phyloP scores from a whole-genome alignment of 2,797 vertebrate genomes.

The Ptychobarbus kaznakovi region DNA sequence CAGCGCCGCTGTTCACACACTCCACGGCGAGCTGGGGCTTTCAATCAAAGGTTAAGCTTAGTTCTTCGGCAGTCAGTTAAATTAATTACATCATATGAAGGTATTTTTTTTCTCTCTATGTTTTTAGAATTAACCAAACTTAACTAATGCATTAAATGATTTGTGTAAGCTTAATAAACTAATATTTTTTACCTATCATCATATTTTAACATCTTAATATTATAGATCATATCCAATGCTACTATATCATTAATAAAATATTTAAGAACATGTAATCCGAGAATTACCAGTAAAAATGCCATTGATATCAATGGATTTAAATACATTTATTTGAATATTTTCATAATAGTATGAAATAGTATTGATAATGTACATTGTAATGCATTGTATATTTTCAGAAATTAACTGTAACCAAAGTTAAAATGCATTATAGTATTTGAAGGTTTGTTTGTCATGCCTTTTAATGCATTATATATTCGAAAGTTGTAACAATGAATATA shows the following conservation, averaged over 20 bases:
- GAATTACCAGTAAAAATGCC: neutral
- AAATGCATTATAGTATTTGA: neutral
- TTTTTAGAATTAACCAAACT: neutral
- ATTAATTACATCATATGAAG: neutral
- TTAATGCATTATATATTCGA: neutral
- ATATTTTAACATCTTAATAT: too few relatives aligned
- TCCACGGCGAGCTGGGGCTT: neutral
- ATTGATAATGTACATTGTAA: neutral
- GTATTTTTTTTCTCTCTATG: accelerated
- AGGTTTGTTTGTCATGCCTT: neutral
- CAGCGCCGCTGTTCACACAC: neutral
- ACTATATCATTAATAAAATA: neutral
- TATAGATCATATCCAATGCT: too few relatives aligned
- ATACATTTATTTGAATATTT: too few relatives aligned
- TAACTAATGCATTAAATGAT: neutral
- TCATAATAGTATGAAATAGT: neutral
- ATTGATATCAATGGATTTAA: neutral
- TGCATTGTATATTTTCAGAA: neutral
- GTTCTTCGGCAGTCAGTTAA: neutral
- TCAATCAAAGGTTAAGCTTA: neutral
- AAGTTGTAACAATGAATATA: neutral
- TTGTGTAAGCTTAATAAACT: neutral
- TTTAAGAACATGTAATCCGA: neutral
- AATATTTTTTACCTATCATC: neutral
- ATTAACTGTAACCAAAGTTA: neutral